Base-by-base conservation (phyloP, 2,113 vertebrate genomes). In the Ornithorhynchus anatinus region DNA sequence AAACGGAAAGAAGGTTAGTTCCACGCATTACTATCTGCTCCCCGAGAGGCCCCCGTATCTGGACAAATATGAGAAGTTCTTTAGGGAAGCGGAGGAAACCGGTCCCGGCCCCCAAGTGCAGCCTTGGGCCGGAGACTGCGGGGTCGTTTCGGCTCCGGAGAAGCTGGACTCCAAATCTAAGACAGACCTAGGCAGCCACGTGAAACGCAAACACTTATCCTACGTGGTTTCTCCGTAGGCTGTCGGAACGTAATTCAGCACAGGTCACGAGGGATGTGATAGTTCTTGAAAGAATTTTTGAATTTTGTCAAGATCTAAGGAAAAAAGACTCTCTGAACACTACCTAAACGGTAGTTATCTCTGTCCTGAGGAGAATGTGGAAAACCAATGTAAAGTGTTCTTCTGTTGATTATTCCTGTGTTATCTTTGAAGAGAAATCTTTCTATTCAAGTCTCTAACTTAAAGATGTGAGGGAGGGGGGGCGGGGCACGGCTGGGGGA, bases 1-100 rank as follows among this genome's bases (percentile, higher is more conserved):
- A 80, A 94, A 97, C 0, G 97, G 97, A 33, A 90, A 88, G 86
- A 96, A 98, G 84, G 94, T 91, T 59, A 99, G 98, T 85, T 92
- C 88, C 15, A 99, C 98, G 0, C 98, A 99, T 75, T 99, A 99
- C 88, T 97, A 97, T 88, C 94, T 99, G 50, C 87, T 99, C 29
- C 96, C 97, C 5, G 93, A 98, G 84, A 90, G 90, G 29, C 95
- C 96, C 0, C 52, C 94, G 0, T 96, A 96, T 67, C 83, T 95
- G 89, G 94, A 96, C 91, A 94, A 88, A 22, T 95, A 89, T 1
- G 95, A 96, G 23, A 93, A 94, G 37, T 95, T 95, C 72, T 93
- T 95, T 62, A 94, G 91, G 50, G 96, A 98, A 84, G 90, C 93
- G 4, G 90, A 92, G 51, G 92, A 91, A 52, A 36, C 72, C 7